phyloP scores from a whole-genome alignment of 2,888 invertebrate species.

The Ypsolopha sequella region DNA sequence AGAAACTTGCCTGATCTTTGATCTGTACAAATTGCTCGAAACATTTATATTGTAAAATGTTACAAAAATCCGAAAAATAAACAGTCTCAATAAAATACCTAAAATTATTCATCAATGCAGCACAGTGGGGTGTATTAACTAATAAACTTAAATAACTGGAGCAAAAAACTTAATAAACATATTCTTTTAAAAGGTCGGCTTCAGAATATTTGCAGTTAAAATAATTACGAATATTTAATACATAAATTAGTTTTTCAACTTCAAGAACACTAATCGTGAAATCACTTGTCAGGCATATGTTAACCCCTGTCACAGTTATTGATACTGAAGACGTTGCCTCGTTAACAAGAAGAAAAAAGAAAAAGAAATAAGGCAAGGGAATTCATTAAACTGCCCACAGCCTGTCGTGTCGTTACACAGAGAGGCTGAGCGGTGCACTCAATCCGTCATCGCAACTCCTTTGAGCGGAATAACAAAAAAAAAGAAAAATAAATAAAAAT shows the following conservation, averaged over 20 bases:
- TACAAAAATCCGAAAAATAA: too few species aligned
- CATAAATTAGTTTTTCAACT: background rate
- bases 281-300: conserved; percentile 1
- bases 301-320: conserved; percentile 3
- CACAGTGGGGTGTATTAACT: too few species aligned
- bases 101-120: too few species aligned
- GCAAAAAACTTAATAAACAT: too few species aligned
- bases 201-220: background rate
- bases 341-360: background rate
- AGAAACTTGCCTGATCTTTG: too few species aligned
- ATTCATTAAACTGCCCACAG: conserved; percentile 35
- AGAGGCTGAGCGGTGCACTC: conserved; percentile 23
- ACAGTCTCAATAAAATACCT: too few species aligned
- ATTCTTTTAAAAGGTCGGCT: background rate
- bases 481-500: conserved; percentile 25
- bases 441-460: conserved; percentile 42
- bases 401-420: conserved; percentile 20
- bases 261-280: background rate
- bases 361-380: conserved; percentile 23
- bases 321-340: conserved; percentile 3
- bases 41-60: too few species aligned
- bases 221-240: background rate
- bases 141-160: too few species aligned
- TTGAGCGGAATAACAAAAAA: conserved; percentile 6
- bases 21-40: too few species aligned